Evolutionary conservation across 2,113 vertebrate species (phyloP).

Genomic region (Epinephelus lanceolatus): DNA sequence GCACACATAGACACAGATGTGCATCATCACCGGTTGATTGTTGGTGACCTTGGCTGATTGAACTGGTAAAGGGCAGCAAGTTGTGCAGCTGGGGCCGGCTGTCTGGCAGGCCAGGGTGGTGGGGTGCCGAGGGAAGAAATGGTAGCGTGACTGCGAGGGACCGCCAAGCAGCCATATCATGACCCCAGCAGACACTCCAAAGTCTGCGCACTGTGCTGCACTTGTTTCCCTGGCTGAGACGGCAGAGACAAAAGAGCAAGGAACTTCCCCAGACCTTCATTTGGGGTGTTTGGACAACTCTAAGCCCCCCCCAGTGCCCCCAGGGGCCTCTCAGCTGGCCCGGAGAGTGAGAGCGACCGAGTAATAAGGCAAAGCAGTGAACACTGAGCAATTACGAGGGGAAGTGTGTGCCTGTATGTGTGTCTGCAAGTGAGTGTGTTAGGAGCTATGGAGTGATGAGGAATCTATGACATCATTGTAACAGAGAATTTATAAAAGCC

Average conservation of each 20-base stretch:
- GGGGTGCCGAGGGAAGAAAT: constrained; percentile 40
- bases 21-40: constrained; percentile 78
- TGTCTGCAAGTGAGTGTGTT: constrained; percentile 30
- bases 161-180: constrained; percentile 54
- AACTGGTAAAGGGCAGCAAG: constrained; percentile 74
- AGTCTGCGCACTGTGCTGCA: constrained; percentile 79
- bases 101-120: constrained; percentile 53
- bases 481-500: constrained; percentile 46
- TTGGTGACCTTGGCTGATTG: constrained; percentile 79
- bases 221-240: constrained; percentile 76
- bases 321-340: constrained; percentile 70
- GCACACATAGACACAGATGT: constrained; percentile 73
- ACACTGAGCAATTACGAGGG: constrained; percentile 59
- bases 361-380: constrained; percentile 64
- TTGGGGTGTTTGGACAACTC: constrained; percentile 83
- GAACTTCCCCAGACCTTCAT: constrained; percentile 78
- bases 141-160: constrained; percentile 75
- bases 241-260: constrained; percentile 69
- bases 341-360: constrained; percentile 43
- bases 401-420: constrained; percentile 43
- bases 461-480: constrained; percentile 72
- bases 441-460: constrained; percentile 28
- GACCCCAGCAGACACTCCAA: constrained; percentile 66
- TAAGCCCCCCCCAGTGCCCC: constrained; percentile 70
- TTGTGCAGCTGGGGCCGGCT: constrained; percentile 76